phyloP scores from a whole-genome alignment of 2,888 invertebrate genomes.

The Synergus japonicus region DNA sequence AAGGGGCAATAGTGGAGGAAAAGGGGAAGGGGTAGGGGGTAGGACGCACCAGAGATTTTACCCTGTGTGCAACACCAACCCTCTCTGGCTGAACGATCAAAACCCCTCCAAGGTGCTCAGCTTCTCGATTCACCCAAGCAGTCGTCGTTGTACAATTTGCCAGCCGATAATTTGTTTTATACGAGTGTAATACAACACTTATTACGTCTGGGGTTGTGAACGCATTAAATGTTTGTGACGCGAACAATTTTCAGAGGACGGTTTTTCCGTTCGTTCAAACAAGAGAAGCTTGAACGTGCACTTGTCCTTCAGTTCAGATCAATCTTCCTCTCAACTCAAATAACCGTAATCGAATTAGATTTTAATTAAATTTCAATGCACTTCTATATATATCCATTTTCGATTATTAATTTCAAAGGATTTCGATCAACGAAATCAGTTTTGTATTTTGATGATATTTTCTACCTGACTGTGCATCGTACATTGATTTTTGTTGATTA shows the following conservation, averaged over 20 bases:
- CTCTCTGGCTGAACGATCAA: constrained; percentile 38
- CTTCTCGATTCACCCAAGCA: constrained; percentile 37
- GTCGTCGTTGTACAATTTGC: constrained; percentile 34
- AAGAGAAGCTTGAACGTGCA: constrained; percentile 3
- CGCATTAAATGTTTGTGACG: not conserved
- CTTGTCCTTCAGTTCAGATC: not conserved
- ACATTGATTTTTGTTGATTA: not conserved
- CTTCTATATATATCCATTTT: not conserved
- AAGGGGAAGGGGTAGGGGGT: constrained; percentile 37
- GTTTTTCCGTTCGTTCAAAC: not conserved
- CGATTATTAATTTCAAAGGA: not conserved
- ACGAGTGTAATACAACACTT: constrained; percentile 61
- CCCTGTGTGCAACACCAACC: constrained; percentile 51
- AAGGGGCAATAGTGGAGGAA: constrained; percentile 45
- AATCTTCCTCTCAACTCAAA: constrained; percentile 12
- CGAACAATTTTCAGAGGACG: not conserved
- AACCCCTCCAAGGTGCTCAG: constrained; percentile 9
- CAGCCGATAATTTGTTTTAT: constrained; percentile 62
- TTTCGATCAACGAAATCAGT: not conserved
- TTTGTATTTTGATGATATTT: constrained; percentile 8
- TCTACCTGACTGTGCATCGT: not conserved
- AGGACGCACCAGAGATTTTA: constrained; percentile 57
- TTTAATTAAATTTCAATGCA: constrained; percentile 9
- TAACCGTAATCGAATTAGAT: constrained; percentile 11
- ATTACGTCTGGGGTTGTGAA: constrained; percentile 53